These are phyloP conservation scores for Cavia aperea DNA, from an alignment of 2,113 vertebrate genomes.

Conservation along the genomic window DNA sequence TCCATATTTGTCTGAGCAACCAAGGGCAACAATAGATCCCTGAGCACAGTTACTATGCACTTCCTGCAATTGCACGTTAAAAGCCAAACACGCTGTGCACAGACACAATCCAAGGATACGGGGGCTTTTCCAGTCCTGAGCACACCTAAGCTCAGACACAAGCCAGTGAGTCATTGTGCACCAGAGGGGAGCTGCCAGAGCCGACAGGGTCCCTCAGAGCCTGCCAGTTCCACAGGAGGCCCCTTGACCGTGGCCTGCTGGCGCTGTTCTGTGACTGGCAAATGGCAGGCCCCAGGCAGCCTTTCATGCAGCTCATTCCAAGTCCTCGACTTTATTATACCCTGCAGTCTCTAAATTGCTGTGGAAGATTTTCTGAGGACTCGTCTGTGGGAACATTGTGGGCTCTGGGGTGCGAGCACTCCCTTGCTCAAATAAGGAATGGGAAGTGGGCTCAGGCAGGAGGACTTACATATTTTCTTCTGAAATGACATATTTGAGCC, in stretches of 20 bases:
- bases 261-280: not conserved
- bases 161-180: conserved; percentile 64
- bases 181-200: not conserved
- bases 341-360: conserved; percentile 67
- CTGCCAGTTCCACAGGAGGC: not conserved
- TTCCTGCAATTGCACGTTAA: not conserved
- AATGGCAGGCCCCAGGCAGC: not conserved
- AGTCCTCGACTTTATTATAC: conserved; percentile 66
- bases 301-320: conserved; percentile 32
- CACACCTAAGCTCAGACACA: conserved; percentile 34
- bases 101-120: not conserved
- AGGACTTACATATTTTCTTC: conserved; percentile 56
- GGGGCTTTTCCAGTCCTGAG: not conserved
- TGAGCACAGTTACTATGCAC: not conserved
- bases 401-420: conserved; percentile 64
- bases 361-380: conserved; percentile 68
- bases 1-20: not conserved
- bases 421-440: conserved; percentile 67
- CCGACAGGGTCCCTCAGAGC: not conserved
- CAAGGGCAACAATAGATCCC: not conserved
- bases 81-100: not conserved
- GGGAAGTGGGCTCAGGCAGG: conserved; percentile 66
- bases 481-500: conserved; percentile 72
- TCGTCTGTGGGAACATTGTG: conserved; percentile 52
- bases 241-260: not conserved